phyloP scores from a whole-genome alignment of 2,888 invertebrate genomes.

The Hirtodrosophila trivittata region DNA sequence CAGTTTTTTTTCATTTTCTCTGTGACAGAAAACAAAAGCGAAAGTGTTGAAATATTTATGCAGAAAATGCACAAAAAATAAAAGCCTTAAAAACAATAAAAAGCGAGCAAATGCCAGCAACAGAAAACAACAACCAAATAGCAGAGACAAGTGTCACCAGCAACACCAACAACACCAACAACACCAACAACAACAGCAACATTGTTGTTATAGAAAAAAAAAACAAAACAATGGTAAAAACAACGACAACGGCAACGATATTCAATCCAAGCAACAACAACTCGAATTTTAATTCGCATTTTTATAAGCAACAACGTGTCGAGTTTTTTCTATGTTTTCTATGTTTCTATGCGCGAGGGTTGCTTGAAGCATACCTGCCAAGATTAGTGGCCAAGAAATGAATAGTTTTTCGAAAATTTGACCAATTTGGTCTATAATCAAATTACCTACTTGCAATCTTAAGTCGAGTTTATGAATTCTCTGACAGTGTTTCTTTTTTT shows the following conservation, averaged over 20 bases:
- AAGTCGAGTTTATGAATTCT: no score
- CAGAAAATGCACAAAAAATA: constrained; percentile 73
- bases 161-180: constrained; percentile 16
- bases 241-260: constrained; percentile 40
- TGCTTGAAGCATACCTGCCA: constrained; percentile 11
- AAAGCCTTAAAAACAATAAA: constrained; percentile 6
- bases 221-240: constrained; percentile 11
- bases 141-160: constrained; percentile 54
- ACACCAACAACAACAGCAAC: constrained; percentile 24
- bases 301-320: constrained; percentile 37
- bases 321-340: constrained; percentile 18
- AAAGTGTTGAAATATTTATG: constrained; percentile 80
- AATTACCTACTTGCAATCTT: background rate
- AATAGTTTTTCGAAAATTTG: no score
- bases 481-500: constrained; percentile 1
- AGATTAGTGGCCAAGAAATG: background rate
- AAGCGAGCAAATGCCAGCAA: constrained; percentile 26
- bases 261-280: constrained; percentile 32
- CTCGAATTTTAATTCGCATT: constrained; percentile 47
- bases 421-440: background rate
- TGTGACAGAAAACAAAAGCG: constrained; percentile 76
- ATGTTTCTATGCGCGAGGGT: constrained; percentile 39
- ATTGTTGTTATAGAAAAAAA: constrained; percentile 7
- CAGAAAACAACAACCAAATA: constrained; percentile 27
- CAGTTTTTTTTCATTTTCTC: constrained; percentile 44